A percentile compares a stretch with the other conserved stretches of the same genome.
These are phyloP conservation scores for Marisa cornuarietis DNA, from an alignment of 1,140 invertebrate species.

Conservation along the genomic window DNA sequence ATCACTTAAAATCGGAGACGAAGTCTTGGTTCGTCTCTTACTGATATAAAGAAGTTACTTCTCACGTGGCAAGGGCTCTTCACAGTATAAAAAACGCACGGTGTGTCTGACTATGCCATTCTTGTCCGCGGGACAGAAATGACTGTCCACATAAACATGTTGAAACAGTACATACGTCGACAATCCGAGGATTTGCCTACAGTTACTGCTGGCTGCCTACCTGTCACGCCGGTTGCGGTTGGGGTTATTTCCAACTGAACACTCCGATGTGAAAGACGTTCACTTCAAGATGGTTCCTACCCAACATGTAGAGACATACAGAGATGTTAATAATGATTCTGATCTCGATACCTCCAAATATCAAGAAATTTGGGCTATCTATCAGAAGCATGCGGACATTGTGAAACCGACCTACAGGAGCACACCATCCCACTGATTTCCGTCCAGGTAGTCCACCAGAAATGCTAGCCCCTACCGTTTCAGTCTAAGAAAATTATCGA, in stretches of 20 bases:
- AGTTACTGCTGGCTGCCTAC: background rate
- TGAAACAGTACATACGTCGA: conserved; percentile 25
- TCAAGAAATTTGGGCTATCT: background rate
- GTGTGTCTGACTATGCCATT: conserved; percentile 11
- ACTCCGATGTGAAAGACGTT: background rate
- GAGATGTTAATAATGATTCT: background rate
- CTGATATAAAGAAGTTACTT: conserved; percentile 26
- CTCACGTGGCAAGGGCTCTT: conserved; percentile 21
- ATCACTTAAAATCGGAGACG: conserved; percentile 22
- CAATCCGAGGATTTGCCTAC: background rate
- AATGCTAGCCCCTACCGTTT: conserved; percentile 54
- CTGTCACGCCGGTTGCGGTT: background rate
- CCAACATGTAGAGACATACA: background rate
- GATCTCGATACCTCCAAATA: background rate
- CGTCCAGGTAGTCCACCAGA: conserved; percentile 15
- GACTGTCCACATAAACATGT: conserved; percentile 23
- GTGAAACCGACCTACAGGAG: conserved; percentile 23
- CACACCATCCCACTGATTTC: conserved; percentile 24
- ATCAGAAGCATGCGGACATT: conserved; percentile 17
- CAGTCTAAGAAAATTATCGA: conserved; percentile 58
- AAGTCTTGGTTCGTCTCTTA: conserved; percentile 22
- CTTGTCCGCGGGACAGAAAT: conserved; percentile 16
- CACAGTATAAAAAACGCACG: conserved; percentile 2
- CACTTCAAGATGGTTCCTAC: background rate
- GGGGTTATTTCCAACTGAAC: background rate